Evolutionary conservation across 2,113 vertebrate species (phyloP), one percentile per base, ranked within the genome.

Genomic region (Misgurnus mizolepis): DNA sequence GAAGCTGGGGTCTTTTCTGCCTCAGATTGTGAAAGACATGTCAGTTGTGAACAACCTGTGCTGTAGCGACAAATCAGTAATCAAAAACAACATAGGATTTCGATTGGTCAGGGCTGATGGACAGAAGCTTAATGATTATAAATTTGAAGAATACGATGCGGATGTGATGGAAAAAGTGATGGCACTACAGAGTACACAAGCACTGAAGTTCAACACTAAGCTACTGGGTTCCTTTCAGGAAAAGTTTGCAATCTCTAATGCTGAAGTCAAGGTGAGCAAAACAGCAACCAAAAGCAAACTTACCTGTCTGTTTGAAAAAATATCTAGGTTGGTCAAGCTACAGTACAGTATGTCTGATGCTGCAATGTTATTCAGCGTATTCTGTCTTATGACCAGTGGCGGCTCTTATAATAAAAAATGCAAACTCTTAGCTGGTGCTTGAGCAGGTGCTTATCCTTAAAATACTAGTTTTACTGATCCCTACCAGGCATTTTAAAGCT

Each of bases 221-320:
- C 90, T 95, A 80, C 87, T 98, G 18, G 79, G 78, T 7, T 90
- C 92, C 39, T 90, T 98, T 68, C 80, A 78, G 67, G 70, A 92
- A 6, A 93, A 90, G 85, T 93, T 94, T 66, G 0, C 0, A 1
- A 3, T 86, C 18, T 92, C 92, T 10, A n/a, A 0, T 0, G 88
- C 88, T 0, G 80, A 87, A 0, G 88, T 91, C 27, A 93, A 93
- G 89, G 93, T 94, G 78, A 90, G 86, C 11, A 15, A 2, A 8
- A 12, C 6, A 47, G 18, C 7, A 41, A 34, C 4, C 6, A 60
- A 43, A 18, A 12, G 69, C 5, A 43, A 7, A 12, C 1, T 41
- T 7, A 17, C 6, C 3, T 9, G 6, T 60, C 45, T 53, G 12
- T 56, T 6, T 22, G 22, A 22, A 22, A 22, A 22, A 22, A 22